Base-by-base conservation (phyloP, 2,888 invertebrate genomes). In the Cremastobaeus sp. region DNA sequence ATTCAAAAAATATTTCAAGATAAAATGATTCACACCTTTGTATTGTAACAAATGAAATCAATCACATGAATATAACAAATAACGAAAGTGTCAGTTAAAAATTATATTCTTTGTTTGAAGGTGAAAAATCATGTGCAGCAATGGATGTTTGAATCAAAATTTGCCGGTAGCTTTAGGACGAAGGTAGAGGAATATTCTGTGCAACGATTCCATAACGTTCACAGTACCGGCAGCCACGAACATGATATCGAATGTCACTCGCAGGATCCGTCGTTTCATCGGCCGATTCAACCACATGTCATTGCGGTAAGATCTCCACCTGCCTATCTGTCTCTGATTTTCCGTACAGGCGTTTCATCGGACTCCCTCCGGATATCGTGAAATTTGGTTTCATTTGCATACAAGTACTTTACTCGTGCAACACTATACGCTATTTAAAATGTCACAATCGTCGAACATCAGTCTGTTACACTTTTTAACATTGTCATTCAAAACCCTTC, bases 211-310 rank as follows among this genome's bases (percentile, higher is more conserved):
- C 66, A 69, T 68, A 55, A 57, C 52, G 52, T 71, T 73, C 78
- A 76, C 78, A 74, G 72, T 77, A 78, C 79, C 76, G 77, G 76
- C 82, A 79, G 79, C 82, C 82, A 82, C 81, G 82, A 83, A 83
- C 81, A 79, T 84, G 80, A 87, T 87, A 87, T 87, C 84, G 87
- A 85, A 86, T 86, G 87, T 86, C 87, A 87, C 83, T 85, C 79
- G 85, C 87, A 87, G 86, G 79, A 85, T 86, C 86, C 84, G 86
- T 87, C 87, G 86, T 86, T 87, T 84, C 84, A 83, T 87, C 84
- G 83, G 84, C 79, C 81, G 84, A 85, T 86, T 86, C 84, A 86
- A 87, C 87, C 87, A 80, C 87, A 87, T 82, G 86, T 86, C 85
- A 85, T 85, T 86, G 87, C 85, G 87, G 87, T 86, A 86, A 87